These are phyloP conservation scores for Hetaerina titia DNA, from an alignment of 2,888 invertebrate genomes.

Conservation along the genomic window DNA sequence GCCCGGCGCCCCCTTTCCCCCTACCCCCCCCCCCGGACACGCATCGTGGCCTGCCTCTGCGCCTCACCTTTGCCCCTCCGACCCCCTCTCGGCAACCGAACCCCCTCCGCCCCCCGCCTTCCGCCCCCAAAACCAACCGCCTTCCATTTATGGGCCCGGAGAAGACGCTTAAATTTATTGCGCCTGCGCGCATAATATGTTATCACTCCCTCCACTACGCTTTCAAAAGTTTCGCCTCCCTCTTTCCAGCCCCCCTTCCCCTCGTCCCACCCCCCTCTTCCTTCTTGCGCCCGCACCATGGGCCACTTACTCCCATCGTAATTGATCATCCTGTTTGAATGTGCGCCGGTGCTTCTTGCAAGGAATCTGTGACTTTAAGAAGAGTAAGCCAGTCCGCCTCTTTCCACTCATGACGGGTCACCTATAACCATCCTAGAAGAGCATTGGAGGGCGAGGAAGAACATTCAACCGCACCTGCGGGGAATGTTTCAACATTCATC, in stretches of 20 bases:
- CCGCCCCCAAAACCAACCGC: background rate
- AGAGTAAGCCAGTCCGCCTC: too few species aligned
- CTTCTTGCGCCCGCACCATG: background rate
- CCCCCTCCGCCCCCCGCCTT: background rate
- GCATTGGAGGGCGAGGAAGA: background rate
- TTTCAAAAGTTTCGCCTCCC: conserved; percentile 35
- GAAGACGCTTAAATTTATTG: conserved; percentile 53
- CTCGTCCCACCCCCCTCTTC: background rate
- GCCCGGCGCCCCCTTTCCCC: background rate
- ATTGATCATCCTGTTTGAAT: background rate
- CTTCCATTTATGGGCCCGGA: conserved; percentile 54
- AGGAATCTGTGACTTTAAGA: too few species aligned
- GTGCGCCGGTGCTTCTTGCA: background rate
- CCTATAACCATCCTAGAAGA: too few species aligned
- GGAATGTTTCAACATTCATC: too few species aligned
- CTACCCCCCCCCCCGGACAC: background rate
- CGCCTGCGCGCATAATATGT: conserved; percentile 42
- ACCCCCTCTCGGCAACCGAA: background rate
- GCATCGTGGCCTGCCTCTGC: background rate
- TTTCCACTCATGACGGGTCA: too few species aligned
- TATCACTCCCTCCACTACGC: conserved; percentile 47
- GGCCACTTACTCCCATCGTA: background rate
- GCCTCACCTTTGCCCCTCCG: background rate
- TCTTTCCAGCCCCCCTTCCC: background rate
- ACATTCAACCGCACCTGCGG: too few species aligned